Percentiles rank a stretch among this genome's conserved stretches.
Conservation (phyloP, 2,888 invertebrate genomes). For the Dolomedes plantarius region DNA sequence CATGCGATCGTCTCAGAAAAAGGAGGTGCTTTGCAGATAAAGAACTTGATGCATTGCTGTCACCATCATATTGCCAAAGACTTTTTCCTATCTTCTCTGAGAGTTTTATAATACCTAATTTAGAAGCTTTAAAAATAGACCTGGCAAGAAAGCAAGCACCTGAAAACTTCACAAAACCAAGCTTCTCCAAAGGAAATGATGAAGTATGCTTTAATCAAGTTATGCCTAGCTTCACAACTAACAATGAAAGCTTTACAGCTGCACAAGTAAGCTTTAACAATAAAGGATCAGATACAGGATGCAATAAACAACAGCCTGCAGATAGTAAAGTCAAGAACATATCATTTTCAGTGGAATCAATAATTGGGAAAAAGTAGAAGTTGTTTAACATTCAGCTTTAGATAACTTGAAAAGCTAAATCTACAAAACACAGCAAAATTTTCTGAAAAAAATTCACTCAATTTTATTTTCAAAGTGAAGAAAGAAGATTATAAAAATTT, state of each 20-base stretch:
- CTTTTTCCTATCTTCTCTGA: conserved; percentile 13
- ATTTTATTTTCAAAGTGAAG: no score
- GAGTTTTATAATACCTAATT: conserved; percentile 15
- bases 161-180: conserved; percentile 15
- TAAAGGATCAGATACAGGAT: neutral
- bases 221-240: neutral
- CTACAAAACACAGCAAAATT: no score
- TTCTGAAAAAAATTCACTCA: no score
- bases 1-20: conserved; percentile 81
- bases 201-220: conserved; percentile 27
- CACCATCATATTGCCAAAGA: conserved; percentile 26
- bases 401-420: no score
- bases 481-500: no score
- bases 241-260: neutral
- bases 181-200: neutral
- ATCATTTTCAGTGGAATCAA: conserved; percentile 84
- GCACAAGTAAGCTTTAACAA: neutral
- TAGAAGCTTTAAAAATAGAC: conserved; percentile 7
- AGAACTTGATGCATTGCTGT: conserved; percentile 77
- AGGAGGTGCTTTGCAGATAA: conserved; percentile 78
- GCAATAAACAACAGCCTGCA: neutral
- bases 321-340: conserved; percentile 76
- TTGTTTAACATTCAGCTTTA: no score
- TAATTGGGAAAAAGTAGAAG: conserved; percentile 80
- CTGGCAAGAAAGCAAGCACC: neutral